Evolutionary conservation across 2,888 invertebrate species (phyloP).

Genomic region (Branchipolynoe longqiensis): DNA sequence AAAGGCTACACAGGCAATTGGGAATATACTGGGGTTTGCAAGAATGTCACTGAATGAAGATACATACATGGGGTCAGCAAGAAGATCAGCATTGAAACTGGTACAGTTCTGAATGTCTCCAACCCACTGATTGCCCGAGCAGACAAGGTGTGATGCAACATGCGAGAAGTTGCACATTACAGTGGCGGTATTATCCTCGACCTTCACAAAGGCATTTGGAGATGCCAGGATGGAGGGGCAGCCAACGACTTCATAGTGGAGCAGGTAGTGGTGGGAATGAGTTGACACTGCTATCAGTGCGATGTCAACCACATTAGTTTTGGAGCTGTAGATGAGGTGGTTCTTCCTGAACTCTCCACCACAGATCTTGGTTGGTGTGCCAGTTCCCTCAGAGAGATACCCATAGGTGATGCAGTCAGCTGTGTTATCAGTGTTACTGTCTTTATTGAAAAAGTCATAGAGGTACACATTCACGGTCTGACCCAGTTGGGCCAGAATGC

Average conservation of each 20-base stretch:
- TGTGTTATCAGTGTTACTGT: background rate
- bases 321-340: slow-evolving; percentile 37
- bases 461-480: slow-evolving; percentile 42
- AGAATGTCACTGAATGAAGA: background rate
- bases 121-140: slow-evolving; percentile 47
- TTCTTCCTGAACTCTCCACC: slow-evolving; percentile 39
- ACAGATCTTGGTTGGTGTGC: background rate
- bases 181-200: slow-evolving; percentile 4
- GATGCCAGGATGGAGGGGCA: slow-evolving; percentile 30
- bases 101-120: slow-evolving; percentile 44
- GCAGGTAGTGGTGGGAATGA: slow-evolving; percentile 17
- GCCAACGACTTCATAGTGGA: slow-evolving; percentile 45
- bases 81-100: background rate
- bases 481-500: slow-evolving; percentile 51
- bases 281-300: background rate
- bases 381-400: background rate
- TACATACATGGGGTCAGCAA: background rate
- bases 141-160: slow-evolving; percentile 2
- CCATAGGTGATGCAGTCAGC: slow-evolving; percentile 19
- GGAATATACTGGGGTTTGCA: slow-evolving; percentile 61
- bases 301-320: slow-evolving; percentile 20
- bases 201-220: slow-evolving; percentile 9
- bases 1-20: slow-evolving; percentile 65
- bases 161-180: slow-evolving; percentile 14
- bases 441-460: slow-evolving; percentile 42